Evolutionary conservation across 1,140 invertebrate genomes (phyloP), one percentile per base, ranked within the genome.

Genomic region (Tetramorium alpestre): DNA sequence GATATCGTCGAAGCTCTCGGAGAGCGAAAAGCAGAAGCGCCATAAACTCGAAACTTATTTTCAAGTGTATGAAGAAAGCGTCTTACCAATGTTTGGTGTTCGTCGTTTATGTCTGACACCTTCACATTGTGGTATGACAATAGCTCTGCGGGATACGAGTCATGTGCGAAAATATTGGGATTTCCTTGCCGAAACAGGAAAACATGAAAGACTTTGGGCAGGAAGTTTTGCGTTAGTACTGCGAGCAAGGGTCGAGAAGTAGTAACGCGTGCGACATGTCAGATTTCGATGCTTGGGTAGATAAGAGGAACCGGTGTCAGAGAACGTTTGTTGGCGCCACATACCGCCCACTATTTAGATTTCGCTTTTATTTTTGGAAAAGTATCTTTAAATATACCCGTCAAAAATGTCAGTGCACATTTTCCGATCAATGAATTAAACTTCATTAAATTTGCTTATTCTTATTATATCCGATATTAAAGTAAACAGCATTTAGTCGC

Each of bases 291-390:
- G 77, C 90, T 80, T 78, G 85, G 47, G 77, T 86, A 93, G 92
- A 93, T 93, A 93, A 93, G 90, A n/a, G 87, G 87, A 93, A 93
- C 93, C 91, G 92, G 92, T 93, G 93, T 91, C 87, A 86, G 77
- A 65, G 81, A 76, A 58, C 69, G 70, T 90, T 76, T 58, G 60
- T 62, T 54, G 47, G 51, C 76, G 77, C 49, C 51, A 82, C 81
- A 73, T 25, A 75, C 70, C n/a, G 51, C 49, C 77, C 65, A 67
- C 78, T 87, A 91, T 91, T 91, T 90, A 88, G 88, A 91, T 87
- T 88, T 88, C 88, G 58, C 28, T 65, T 13, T 84, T 54, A 18
- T 41, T 69, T 33, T 56, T 58, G 13, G 56, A 33, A 60, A 60
- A 76, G 54, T 28, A 44, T 38, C 13, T 69, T 78, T 41, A 22